These are phyloP conservation scores for Verasper variegatus DNA, from an alignment of 2,113 vertebrate genomes.

Conservation along the genomic window DNA sequence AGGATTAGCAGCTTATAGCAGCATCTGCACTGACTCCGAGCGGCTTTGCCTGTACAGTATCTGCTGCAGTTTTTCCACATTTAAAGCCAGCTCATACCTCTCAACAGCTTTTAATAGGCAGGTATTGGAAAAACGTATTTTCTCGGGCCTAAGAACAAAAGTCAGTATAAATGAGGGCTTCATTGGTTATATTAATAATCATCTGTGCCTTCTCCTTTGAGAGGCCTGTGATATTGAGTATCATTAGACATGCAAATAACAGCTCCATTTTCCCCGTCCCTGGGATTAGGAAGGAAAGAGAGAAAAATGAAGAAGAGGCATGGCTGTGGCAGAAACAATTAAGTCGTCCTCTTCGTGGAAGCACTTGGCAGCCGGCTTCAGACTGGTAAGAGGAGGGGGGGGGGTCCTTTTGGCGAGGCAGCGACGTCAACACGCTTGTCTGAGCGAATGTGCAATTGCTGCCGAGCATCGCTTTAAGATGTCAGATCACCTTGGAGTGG, in stretches of 20 bases:
- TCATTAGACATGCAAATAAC: constrained; percentile 86
- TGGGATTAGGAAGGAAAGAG: constrained; percentile 76
- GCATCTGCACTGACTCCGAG: background rate
- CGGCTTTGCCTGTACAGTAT: background rate
- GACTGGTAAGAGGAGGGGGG: constrained; percentile 41
- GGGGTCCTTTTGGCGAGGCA: constrained; percentile 56
- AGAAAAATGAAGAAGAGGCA: constrained; percentile 74
- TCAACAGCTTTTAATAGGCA: constrained; percentile 47
- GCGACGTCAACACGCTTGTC: constrained; percentile 67
- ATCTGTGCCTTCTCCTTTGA: constrained; percentile 72
- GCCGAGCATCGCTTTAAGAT: constrained; percentile 72
- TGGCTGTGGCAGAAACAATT: constrained; percentile 81
- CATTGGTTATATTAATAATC: constrained; percentile 75
- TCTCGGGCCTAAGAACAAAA: constrained; percentile 67
- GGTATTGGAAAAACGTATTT: constrained; percentile 55
- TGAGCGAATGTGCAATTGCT: constrained; percentile 67
- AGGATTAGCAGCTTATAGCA: constrained; percentile 8
- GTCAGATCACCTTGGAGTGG: constrained; percentile 76
- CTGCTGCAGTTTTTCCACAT: constrained; percentile 19
- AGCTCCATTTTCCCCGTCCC: constrained; percentile 73
- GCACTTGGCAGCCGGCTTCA: constrained; percentile 70
- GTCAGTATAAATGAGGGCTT: constrained; percentile 62
- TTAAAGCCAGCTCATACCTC: constrained; percentile 23
- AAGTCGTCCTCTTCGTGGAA: constrained; percentile 71
- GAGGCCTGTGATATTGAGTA: constrained; percentile 71